Evolutionary conservation across 1,140 invertebrate species (phyloP).

Genomic region (Battus philenor): DNA sequence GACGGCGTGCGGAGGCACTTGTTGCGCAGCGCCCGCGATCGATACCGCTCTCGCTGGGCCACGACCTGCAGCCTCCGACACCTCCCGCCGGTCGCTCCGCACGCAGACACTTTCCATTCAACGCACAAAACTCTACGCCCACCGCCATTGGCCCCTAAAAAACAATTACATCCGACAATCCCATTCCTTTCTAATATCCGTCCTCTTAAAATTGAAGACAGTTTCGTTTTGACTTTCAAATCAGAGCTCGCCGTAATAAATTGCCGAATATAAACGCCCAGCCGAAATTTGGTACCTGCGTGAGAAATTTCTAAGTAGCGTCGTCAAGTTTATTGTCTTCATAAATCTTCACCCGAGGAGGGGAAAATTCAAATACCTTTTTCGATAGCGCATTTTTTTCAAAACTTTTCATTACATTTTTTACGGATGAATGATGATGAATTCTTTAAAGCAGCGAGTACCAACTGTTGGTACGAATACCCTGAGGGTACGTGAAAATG

Average conservation of each 20-base stretch:
- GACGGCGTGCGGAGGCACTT: slow-evolving; percentile 36
- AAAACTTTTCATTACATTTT: too few species aligned
- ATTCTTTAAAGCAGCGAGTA: too few species aligned
- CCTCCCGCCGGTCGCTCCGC: slow-evolving; percentile 21
- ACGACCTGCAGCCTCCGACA: slow-evolving; percentile 31
- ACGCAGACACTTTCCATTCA: slow-evolving; percentile 35
- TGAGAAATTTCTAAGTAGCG: slow-evolving; percentile 24
- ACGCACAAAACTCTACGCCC: slow-evolving; percentile 19
- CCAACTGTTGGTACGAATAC: too few species aligned
- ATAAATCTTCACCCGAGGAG: slow-evolving; percentile 23
- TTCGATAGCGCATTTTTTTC: not conserved
- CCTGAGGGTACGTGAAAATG: too few species aligned
- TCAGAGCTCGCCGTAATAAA: slow-evolving; percentile 8
- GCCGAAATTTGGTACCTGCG: slow-evolving; percentile 12
- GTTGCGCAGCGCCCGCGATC: slow-evolving; percentile 58
- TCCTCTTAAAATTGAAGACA: slow-evolving; percentile 5
- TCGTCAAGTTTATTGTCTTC: slow-evolving; percentile 31
- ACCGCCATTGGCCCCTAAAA: slow-evolving; percentile 9
- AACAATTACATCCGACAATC: slow-evolving; percentile 10
- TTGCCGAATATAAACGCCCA: slow-evolving; percentile 15
- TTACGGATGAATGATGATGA: too few species aligned
- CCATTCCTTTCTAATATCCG: slow-evolving; percentile 11
- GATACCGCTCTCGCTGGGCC: slow-evolving; percentile 28
- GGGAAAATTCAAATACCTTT: slow-evolving; percentile 4
- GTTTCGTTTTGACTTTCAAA: slow-evolving; percentile 12